phyloP scores from a whole-genome alignment of 2,797 vertebrate species.

The Strix occidentalis region DNA sequence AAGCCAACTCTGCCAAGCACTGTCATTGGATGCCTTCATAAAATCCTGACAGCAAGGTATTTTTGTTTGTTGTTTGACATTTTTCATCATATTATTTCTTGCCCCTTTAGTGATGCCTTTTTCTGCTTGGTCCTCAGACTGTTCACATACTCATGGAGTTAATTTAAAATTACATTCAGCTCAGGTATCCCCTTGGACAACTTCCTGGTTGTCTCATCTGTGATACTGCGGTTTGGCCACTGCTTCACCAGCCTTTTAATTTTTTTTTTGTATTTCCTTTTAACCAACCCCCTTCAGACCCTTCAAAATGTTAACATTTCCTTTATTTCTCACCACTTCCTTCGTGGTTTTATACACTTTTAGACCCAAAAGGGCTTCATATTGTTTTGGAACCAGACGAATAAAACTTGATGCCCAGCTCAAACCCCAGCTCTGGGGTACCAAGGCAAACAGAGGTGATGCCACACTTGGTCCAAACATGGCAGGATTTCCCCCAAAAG shows the following conservation, averaged over 20 bases:
- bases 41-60: background rate
- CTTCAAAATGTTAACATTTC: background rate
- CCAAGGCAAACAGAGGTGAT: background rate
- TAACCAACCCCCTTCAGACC: rapidly evolving
- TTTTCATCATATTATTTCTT: background rate
- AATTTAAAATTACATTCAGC: background rate
- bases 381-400: background rate
- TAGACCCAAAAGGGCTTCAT: rapidly evolving
- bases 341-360: background rate
- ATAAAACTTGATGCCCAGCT: no score
- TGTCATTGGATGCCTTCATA: background rate
- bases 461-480: background rate
- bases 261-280: background rate
- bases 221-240: background rate
- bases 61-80: background rate
- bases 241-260: background rate
- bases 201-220: background rate
- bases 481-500: background rate
- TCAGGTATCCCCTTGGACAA: background rate
- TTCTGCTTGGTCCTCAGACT: background rate
- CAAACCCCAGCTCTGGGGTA: background rate
- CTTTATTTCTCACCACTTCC: background rate
- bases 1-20: background rate
- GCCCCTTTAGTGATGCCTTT: background rate
- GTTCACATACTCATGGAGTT: background rate